Evolutionary conservation across 2,113 vertebrate species (phyloP).

Genomic region (Perccottus glenii): DNA sequence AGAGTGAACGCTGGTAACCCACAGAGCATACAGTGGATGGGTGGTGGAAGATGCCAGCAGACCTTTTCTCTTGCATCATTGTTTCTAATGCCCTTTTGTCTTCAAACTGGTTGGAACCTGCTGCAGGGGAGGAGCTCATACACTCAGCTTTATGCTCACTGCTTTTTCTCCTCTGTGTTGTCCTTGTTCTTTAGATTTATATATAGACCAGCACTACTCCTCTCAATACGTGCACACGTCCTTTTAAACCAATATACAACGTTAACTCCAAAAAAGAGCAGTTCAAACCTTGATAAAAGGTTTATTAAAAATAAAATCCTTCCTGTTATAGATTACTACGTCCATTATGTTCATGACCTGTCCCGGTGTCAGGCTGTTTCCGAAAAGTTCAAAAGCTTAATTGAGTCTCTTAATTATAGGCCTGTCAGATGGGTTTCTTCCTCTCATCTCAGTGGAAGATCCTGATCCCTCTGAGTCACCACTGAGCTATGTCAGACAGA

Average conservation of each 20-base stretch:
- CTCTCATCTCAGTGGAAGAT: slow-evolving; percentile 76
- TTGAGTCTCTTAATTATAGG: slow-evolving; percentile 83
- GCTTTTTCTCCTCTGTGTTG: slow-evolving; percentile 43
- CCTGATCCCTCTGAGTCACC: slow-evolving; percentile 79
- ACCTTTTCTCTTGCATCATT: slow-evolving; percentile 76
- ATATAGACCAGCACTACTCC: neutral
- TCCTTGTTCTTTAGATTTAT: slow-evolving; percentile 51
- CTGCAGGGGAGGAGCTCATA: slow-evolving; percentile 69
- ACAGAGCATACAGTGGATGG: slow-evolving; percentile 34
- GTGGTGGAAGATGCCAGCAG: slow-evolving; percentile 61
- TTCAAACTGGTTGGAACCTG: slow-evolving; percentile 81
- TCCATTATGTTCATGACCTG: slow-evolving; percentile 33
- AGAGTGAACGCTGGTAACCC: slow-evolving; percentile 26
- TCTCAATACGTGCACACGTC: neutral
- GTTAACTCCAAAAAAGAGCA: neutral
- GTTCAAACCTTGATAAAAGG: no score
- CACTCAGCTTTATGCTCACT: slow-evolving; percentile 52
- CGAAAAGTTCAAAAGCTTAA: slow-evolving; percentile 78
- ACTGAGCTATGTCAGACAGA: slow-evolving; percentile 67
- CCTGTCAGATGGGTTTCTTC: slow-evolving; percentile 74
- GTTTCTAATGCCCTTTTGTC: slow-evolving; percentile 77
- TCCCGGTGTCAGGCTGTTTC: slow-evolving; percentile 56
- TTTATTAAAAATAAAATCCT: no score
- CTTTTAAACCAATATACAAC: slow-evolving; percentile 3
- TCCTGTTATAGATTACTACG: neutral